A percentile compares a stretch with the other conserved stretches of the same genome.
phyloP scores from a whole-genome alignment of 2,113 vertebrate species.

The Syngnathus typhle region DNA sequence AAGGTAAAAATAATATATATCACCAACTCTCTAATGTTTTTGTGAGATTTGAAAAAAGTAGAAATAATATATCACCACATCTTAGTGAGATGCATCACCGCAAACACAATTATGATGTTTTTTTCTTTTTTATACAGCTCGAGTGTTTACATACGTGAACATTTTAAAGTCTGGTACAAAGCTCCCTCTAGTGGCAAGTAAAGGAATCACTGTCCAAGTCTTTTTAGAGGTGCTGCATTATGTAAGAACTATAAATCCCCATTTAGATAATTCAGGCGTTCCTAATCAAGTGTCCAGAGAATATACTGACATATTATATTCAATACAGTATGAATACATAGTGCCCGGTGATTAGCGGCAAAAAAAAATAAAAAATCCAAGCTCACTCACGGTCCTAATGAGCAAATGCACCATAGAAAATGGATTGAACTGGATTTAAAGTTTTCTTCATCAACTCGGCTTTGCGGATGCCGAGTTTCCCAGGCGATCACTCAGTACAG shows the following conservation, averaged over 20 bases:
- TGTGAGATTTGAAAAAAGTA: no score
- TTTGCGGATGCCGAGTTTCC: not conserved
- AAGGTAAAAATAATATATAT: no score
- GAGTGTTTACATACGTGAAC: no score
- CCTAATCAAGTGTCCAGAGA: not conserved
- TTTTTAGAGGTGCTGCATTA: not conserved
- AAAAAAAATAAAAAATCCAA: not conserved
- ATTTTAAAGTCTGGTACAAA: no score
- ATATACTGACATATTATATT: not conserved
- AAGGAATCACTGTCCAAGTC: not conserved
- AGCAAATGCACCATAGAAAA: not conserved
- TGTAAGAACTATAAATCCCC: not conserved
- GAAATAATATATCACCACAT: no score
- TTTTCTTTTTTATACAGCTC: no score
- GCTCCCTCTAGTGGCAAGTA: not conserved
- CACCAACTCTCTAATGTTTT: no score
- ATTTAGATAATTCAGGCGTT: not conserved
- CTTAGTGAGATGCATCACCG: no score
- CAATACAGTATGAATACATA: not conserved
- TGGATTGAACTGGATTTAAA: not conserved
- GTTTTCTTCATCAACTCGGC: not conserved
- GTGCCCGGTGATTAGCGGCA: not conserved
- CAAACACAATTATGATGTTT: no score
- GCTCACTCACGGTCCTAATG: not conserved
- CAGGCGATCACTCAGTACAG: conserved; percentile 2